Evolutionary conservation across 2,797 vertebrate genomes (phyloP).

Genomic region (Sternarchorhynchus goeldii): DNA sequence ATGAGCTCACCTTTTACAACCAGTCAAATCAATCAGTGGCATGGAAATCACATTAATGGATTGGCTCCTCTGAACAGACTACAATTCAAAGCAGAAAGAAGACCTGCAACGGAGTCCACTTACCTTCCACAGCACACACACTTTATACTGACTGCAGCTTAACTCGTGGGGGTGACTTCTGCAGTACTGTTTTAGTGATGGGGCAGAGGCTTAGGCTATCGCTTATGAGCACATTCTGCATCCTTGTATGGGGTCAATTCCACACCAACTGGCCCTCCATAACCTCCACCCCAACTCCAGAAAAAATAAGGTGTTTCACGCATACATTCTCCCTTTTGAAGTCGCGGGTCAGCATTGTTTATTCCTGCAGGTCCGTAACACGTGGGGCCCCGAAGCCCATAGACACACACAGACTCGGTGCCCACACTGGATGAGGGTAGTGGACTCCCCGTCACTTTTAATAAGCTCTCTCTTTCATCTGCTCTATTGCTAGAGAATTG

Average conservation of each 20-base stretch:
- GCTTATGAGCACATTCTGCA: slow-evolving; percentile 26
- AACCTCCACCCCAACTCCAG: slow-evolving; percentile 10
- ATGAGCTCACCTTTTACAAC: too few species aligned
- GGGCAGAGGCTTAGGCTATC: slow-evolving; percentile 1
- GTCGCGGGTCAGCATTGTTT: slow-evolving; percentile 52
- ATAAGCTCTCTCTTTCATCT: slow-evolving; percentile 67
- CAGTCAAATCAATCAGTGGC: too few species aligned
- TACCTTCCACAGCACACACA: too few species aligned
- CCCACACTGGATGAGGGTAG: slow-evolving; percentile 40
- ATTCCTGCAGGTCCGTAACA: slow-evolving; percentile 54
- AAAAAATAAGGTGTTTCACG: slow-evolving; percentile 52
- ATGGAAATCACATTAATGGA: too few species aligned
- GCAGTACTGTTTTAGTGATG: neutral
- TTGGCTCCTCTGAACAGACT: too few species aligned
- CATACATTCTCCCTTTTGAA: slow-evolving; percentile 51
- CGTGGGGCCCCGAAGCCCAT: slow-evolving; percentile 42
- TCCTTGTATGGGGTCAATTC: slow-evolving; percentile 43
- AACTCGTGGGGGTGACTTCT: too few species aligned
- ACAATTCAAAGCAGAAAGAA: too few species aligned
- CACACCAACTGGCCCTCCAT: slow-evolving; percentile 36
- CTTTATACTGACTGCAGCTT: too few species aligned
- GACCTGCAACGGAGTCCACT: too few species aligned
- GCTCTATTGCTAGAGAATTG: slow-evolving; percentile 68
- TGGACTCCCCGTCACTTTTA: slow-evolving; percentile 61
- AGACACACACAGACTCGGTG: slow-evolving; percentile 45